Conservation (phyloP, 1,140 invertebrate genomes). For the Atopsyche davidsoni region DNA sequence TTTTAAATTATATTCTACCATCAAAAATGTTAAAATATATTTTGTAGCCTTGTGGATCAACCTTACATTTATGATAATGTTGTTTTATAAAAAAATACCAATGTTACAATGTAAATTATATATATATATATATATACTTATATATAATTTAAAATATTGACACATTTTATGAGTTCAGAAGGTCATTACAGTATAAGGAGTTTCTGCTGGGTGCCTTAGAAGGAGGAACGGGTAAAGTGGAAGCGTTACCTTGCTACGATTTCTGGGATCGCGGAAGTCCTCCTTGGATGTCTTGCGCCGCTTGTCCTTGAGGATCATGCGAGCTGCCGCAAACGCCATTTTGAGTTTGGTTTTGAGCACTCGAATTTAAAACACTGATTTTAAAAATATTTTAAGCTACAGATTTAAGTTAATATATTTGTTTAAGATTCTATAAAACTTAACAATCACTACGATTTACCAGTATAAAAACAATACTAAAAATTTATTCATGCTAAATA, state of each 20-base stretch:
- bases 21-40: too few species aligned
- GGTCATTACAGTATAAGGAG: background rate
- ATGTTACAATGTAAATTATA: background rate
- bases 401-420: too few species aligned
- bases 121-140: constrained; percentile 6
- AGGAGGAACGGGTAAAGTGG: background rate
- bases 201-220: background rate
- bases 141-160: background rate
- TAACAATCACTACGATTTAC: too few species aligned
- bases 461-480: too few species aligned
- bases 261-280: constrained; percentile 62
- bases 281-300: constrained; percentile 71
- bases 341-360: too few species aligned
- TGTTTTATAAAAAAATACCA: background rate
- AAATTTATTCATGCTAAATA: too few species aligned
- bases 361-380: too few species aligned
- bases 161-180: background rate
- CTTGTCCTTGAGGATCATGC: constrained; percentile 78
- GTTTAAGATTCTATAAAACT: too few species aligned
- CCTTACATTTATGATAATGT: constrained; percentile 18
- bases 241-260: constrained; percentile 69
- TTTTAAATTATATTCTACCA: too few species aligned
- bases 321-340: constrained; percentile 75
- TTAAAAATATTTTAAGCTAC: too few species aligned
- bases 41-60: too few species aligned